Base-by-base conservation (phyloP, 2,888 invertebrate species). In the Lycaena phlaeas region DNA sequence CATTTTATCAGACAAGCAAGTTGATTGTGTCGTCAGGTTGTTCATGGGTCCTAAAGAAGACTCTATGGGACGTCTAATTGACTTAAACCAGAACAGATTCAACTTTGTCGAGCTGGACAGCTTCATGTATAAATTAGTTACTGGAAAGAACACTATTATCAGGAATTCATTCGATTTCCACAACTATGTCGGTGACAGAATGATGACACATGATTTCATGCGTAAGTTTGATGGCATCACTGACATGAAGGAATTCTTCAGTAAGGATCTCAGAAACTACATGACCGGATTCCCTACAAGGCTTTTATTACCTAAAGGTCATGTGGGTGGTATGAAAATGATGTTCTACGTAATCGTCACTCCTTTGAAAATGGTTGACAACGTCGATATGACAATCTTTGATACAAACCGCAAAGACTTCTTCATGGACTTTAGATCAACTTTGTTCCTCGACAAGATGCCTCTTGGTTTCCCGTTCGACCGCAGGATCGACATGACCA, bases 401-500 rank as follows among this genome's bases (percentile, higher is more conserved):
- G 86, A 86, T 41, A 81, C 71, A 42, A 71, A 72, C 45, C 74
- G 76, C 49, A 86, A 74, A 45, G 84, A 87, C 48, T 53, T 76
- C 27, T 47, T 66, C n/a, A 40, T 54, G 7, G 78, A 78, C 59
- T 74, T 61, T 60, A 73, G 81, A 46, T 69, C 64, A n/a, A 76
- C 73, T 41, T 64, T 70, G 1, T 53, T 78, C 59, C 72, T 89
- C 31, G 92, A 92, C 64, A 85, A 81, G 50, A 86, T 87, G 64
- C 87, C 92, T 29, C 79, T 89, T 57, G 92, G 91, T 40, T 93
- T 89, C 85, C 93, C 93, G 46, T 87, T 93, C 63, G 92, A 93
- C 62, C 89, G 91, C 51, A 75, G 77, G 14, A 86, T 90, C 57
- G 78, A 88, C 34, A 77, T 87, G 30, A 70, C 70, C 36, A 77